phyloP scores from a whole-genome alignment of 2,888 invertebrate genomes.

The Tortrix viridana region DNA sequence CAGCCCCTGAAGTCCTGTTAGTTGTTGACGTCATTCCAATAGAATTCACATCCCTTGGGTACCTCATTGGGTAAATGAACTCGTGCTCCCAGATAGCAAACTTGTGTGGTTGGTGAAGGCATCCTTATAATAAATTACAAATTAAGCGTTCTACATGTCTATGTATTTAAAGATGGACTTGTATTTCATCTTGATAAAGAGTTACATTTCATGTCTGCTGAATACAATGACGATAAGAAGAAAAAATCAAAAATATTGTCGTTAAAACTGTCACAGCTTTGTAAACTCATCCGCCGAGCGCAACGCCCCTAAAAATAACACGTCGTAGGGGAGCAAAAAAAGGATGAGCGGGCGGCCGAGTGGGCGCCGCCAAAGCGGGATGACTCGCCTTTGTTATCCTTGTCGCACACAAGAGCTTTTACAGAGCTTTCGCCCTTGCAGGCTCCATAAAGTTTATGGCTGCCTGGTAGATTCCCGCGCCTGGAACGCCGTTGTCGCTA shows the following conservation, averaged over 20 bases:
- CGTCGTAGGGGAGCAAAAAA: slow-evolving; percentile 41
- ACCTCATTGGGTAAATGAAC: slow-evolving; percentile 61
- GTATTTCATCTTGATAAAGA: too few species aligned
- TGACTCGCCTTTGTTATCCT: slow-evolving; percentile 54
- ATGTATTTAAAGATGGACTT: too few species aligned
- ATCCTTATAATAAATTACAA: neutral
- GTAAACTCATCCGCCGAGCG: neutral
- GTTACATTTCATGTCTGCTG: too few species aligned
- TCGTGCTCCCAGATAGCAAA: slow-evolving; percentile 24
- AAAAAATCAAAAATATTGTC: slow-evolving; percentile 10
- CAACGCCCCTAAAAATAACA: slow-evolving; percentile 47
- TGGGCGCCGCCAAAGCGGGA: slow-evolving; percentile 54
- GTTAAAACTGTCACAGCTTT: slow-evolving; percentile 1
- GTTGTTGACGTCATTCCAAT: slow-evolving; percentile 85
- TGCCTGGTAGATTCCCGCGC: slow-evolving; percentile 81
- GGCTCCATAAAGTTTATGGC: slow-evolving; percentile 54
- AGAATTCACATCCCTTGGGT: slow-evolving; percentile 79
- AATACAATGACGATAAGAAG: too few species aligned
- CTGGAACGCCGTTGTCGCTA: slow-evolving; percentile 78
- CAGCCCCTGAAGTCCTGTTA: slow-evolving; percentile 74
- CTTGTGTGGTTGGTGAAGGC: slow-evolving; percentile 16
- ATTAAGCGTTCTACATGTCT: too few species aligned
- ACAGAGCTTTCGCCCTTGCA: slow-evolving; percentile 58
- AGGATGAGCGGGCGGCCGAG: slow-evolving; percentile 46
- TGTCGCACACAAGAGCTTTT: slow-evolving; percentile 68